Conservation (phyloP, 2,888 invertebrate genomes). For the Archips crataeganus region DNA sequence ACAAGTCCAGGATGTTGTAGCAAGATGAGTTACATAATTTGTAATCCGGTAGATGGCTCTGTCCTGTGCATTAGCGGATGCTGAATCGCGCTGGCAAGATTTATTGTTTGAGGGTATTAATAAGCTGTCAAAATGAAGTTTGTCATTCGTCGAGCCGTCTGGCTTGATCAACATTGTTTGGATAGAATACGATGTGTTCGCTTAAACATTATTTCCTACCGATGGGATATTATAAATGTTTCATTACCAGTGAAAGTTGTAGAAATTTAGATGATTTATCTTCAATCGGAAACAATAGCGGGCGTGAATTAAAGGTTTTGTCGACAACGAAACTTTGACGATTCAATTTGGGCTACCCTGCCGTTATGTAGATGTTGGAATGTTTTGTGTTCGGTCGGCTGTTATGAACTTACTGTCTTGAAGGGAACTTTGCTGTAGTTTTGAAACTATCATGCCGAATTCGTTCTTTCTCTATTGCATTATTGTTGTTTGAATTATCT, state of each 20-base stretch:
- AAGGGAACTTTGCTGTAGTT: not conserved
- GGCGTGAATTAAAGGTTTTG: constrained; percentile 55
- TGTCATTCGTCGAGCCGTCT: not conserved
- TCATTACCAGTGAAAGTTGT: constrained; percentile 46
- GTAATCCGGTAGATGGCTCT: not conserved
- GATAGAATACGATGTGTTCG: not conserved
- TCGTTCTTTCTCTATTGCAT: not conserved
- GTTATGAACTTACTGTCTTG: constrained; percentile 30
- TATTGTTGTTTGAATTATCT: not conserved
- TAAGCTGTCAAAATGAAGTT: not conserved
- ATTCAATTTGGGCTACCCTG: constrained; percentile 64
- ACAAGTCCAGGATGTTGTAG: too few species aligned
- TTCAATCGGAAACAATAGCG: constrained; percentile 35
- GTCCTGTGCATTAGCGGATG: not conserved
- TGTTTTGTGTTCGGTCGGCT: constrained; percentile 64
- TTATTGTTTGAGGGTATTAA: not conserved
- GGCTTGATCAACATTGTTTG: not conserved
- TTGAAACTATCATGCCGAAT: not conserved
- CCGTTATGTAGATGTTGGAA: constrained; percentile 65
- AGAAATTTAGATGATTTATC: constrained; percentile 49
- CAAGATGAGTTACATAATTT: not conserved
- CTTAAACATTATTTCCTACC: not conserved
- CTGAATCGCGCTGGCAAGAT: not conserved
- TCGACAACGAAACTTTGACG: constrained; percentile 62
- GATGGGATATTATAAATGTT: constrained; percentile 10